Evolutionary conservation across 2,888 invertebrate species (phyloP), one percentile per base, ranked within the genome.

Genomic region (Leptopilina myrica): DNA sequence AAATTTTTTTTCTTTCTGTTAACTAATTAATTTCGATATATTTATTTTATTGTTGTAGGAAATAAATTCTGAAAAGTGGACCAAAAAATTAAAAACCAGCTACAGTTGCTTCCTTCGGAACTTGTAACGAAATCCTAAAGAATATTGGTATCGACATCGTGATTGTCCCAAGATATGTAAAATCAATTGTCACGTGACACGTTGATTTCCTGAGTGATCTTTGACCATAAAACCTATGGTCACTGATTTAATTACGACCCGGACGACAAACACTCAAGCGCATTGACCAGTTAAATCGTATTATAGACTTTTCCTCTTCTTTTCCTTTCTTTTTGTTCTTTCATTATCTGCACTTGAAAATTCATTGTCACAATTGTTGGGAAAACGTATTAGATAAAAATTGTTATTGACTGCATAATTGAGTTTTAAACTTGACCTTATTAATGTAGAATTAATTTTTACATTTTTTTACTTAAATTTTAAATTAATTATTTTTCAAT

Each of bases 131-230:
- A 73, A 59, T 40, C 53, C 8, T 46, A 8, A 26, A 14, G 53
- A 46, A 8, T 46, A 53, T 73, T 9, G 33, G 56, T n/a, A 73
- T 73, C 40, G 56, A 15, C 73, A 56, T 73, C 56, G 56, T 33
- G 73, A 73, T 56, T 73, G 56, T 73, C 15, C 11, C 49, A 65
- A 69, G 64, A 69, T 79, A 79, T 79, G 75, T 77, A 80, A 82
- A 82, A 82, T 64, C 15, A 66, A 43, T 20, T 49, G 77, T 84
- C 84, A 85, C 81, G 82, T 84, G 83, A 81, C 64, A 12, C 69
- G 77, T 76, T 78, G 76, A 84, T 82, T 85, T 87, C 87, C 85
- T 83, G 82, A 80, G 78, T 81, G 81, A 87, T 81, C 80, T 65
- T 84, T 85, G 84, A 88, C 76, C 81, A 53, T 67, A 59, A 43